Base-by-base conservation (phyloP, 2,888 invertebrate genomes). In the Apodemia zela region DNA sequence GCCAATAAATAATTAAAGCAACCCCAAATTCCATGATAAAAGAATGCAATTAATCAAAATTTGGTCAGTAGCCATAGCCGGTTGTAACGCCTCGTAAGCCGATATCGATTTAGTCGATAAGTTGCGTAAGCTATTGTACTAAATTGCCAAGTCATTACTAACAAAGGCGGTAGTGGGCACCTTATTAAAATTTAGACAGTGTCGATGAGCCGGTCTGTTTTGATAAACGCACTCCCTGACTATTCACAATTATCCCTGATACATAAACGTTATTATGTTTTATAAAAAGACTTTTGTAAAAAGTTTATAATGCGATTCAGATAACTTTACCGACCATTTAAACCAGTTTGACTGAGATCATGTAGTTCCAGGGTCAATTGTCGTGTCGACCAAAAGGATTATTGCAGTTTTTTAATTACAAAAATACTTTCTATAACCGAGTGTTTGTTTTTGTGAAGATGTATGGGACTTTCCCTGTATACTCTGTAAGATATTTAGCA, bases 101-200 rank as follows among this genome's bases (percentile, higher is more conserved):
- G 89, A 89, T 90, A 89, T 89, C 90, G 90, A 90, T 90, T 90
- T 84, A 81, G 84, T 84, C 82, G 89, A 90, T 90, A 90, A 89
- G 82, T 90, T 91, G 90, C 88, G 89, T 85, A 90, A 90, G 82
- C 81, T 72, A 89, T 91, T 90, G 90, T 91, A 77, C 78, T 73
- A 85, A 89, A 83, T 81, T 85, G 89, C 89, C 69, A 66, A 71
- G 84, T 91, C 90, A 91, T 73, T 71, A 69, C 74, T 74, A 80
- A 89, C 90, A 90, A 91, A 89, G 87, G 87, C 87, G 85, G 90
- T 87, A 89, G 90, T 90, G 85, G 88, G 85, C 84, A 88, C 85
- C 91, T 90, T 90, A 91, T 91, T 91, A 91, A 90, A 91, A 89
- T 87, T 88, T 87, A 81, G 84, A 86, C 82, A 84, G 83, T 81